These are phyloP conservation scores for Diarsia mendica DNA, from an alignment of 2,888 invertebrate genomes.

Conservation along the genomic window DNA sequence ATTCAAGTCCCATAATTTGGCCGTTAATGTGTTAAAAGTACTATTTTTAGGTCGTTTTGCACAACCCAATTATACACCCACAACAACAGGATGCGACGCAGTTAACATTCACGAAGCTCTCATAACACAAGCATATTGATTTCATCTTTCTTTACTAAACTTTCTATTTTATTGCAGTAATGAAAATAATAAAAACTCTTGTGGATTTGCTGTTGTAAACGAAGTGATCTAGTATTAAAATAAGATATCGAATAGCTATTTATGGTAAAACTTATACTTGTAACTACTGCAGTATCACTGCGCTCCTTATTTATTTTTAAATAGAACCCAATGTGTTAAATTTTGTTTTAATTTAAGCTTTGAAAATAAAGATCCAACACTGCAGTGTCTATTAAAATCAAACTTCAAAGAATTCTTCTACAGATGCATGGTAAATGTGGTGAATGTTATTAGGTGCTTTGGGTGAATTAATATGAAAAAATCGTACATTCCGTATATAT, in stretches of 20 bases:
- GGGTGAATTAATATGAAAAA: conserved; percentile 60
- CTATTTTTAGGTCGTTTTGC: conserved; percentile 10
- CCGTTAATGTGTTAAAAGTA: conserved; percentile 56
- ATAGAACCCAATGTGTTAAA: conserved; percentile 17
- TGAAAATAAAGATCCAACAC: conserved; percentile 30
- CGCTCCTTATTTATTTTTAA: neutral
- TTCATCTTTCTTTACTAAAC: neutral
- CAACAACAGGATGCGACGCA: conserved; percentile 54
- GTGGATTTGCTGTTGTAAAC: conserved; percentile 3
- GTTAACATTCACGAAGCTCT: conserved; percentile 70
- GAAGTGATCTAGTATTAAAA: neutral
- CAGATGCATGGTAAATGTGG: conserved; percentile 85
- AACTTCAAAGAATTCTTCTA: conserved; percentile 70
- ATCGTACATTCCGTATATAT: conserved; percentile 53
- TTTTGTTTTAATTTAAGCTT: conserved; percentile 45
- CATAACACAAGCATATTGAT: conserved; percentile 60
- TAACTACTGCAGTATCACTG: conserved; percentile 19
- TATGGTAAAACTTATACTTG: conserved; percentile 12
- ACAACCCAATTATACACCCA: conserved; percentile 42
- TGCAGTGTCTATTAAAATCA: conserved; percentile 48
- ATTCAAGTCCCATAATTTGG: conserved; percentile 32
- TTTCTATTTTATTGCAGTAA: neutral
- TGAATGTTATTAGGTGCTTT: conserved; percentile 60
- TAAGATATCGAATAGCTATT: neutral
- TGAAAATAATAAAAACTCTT: conserved; percentile 4